phyloP scores from a whole-genome alignment of 2,113 vertebrate species.

The Cynopterus brachyotis region DNA sequence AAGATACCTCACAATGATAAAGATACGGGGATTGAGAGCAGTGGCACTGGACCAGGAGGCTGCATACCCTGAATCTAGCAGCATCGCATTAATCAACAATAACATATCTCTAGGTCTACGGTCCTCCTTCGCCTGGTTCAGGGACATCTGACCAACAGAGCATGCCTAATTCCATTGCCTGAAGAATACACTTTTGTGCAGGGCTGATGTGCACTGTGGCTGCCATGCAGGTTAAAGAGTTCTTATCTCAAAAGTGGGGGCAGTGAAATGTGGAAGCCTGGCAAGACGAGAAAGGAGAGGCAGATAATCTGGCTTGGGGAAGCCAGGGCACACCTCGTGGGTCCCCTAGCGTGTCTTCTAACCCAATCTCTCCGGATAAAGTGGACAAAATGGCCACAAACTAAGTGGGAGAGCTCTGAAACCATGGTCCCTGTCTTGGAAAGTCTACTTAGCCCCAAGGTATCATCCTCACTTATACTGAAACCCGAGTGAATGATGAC shows the following conservation, averaged over 20 bases:
- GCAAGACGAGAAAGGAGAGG: not conserved
- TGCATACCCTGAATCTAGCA: not conserved
- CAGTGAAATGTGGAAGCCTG: not conserved
- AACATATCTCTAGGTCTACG: not conserved
- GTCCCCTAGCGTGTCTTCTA: not conserved
- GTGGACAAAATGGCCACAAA: not conserved
- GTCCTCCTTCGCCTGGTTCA: not conserved
- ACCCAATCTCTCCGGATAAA: not conserved
- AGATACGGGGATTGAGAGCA: not conserved
- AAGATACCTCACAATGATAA: not conserved
- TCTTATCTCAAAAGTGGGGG: not conserved
- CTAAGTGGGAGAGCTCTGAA: not conserved
- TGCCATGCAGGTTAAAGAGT: not conserved
- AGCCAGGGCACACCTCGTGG: fast-evolving
- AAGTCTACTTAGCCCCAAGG: not conserved
- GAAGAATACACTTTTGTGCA: not conserved
- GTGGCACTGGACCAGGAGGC: not conserved
- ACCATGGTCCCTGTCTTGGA: not conserved
- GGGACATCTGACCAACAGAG: not conserved
- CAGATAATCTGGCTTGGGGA: not conserved
- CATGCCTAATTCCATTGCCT: not conserved
- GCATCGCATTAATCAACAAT: not conserved
- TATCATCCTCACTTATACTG: not conserved
- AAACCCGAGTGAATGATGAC: not conserved
- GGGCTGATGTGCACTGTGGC: too few species aligned